Evolutionary conservation across 2,797 vertebrate genomes (phyloP).

Genomic region (Acanthornis magna): DNA sequence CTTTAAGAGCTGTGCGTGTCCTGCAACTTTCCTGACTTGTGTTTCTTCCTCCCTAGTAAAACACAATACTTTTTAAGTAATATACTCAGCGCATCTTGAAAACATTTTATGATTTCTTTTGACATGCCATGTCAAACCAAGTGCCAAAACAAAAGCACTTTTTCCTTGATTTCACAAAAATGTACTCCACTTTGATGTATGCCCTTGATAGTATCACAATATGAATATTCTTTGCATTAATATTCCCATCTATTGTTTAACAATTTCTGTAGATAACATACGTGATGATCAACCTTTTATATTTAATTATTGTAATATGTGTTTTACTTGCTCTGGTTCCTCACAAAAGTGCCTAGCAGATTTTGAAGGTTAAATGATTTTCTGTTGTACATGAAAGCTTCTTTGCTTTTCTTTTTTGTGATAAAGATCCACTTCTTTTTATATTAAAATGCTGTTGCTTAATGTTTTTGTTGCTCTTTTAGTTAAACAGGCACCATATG

Average conservation of each 20-base stretch:
- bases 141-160: not conserved
- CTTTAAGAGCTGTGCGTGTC: not conserved
- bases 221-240: not conserved
- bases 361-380: slow-evolving; percentile 19
- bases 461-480: not conserved
- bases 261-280: slow-evolving; percentile 26
- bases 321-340: not conserved
- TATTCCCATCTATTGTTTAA: not conserved
- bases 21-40: not conserved
- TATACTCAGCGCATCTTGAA: not conserved
- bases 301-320: not conserved
- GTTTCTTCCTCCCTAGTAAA: not conserved
- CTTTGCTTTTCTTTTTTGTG: not conserved
- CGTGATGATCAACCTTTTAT: not conserved
- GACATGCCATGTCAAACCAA: not conserved
- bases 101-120: not conserved
- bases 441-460: slow-evolving; percentile 18
- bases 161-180: not conserved
- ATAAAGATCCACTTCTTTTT: slow-evolving; percentile 20
- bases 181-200: not conserved
- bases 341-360: not conserved
- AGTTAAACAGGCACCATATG: not conserved
- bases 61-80: not conserved
- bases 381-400: not conserved
- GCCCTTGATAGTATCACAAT: not conserved